Evolutionary conservation across 2,888 invertebrate species (phyloP).

Genomic region (Oxyscelio sp.): DNA sequence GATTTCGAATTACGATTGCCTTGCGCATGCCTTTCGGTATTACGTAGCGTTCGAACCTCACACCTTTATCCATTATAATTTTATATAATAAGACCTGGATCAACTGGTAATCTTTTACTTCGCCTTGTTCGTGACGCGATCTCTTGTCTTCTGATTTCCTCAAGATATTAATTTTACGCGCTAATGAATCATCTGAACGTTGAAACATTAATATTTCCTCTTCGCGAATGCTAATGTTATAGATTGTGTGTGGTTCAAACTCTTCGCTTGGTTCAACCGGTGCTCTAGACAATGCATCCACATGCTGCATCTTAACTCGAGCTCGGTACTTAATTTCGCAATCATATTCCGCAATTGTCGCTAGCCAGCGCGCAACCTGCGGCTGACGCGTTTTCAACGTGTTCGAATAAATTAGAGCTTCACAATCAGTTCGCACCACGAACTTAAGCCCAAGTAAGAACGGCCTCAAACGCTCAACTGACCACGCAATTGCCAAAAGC

Average conservation of each 20-base stretch:
- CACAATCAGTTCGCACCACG: conserved; percentile 73
- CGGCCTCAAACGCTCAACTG: too few relatives aligned
- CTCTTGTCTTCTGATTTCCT: conserved; percentile 1
- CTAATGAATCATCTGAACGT: conserved; percentile 11
- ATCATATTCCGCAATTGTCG: too few relatives aligned
- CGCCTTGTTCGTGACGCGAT: conserved; percentile 12
- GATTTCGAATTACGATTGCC: conserved; percentile 39
- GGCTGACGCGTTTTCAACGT: conserved; percentile 76
- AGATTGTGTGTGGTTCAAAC: conserved; percentile 9
- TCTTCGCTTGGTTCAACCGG: too few relatives aligned
- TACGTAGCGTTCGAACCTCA: too few relatives aligned
- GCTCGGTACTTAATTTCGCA: too few relatives aligned
- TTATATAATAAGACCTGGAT: conserved; percentile 55
- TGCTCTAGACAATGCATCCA: too few relatives aligned
- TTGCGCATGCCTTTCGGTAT: conserved; percentile 44
- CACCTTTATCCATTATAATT: too few relatives aligned
- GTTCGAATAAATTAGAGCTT: conserved; percentile 77
- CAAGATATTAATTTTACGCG: conserved; percentile 22
- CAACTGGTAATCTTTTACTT: conserved; percentile 28
- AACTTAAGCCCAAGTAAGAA: too few relatives aligned
- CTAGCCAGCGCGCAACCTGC: conserved; percentile 67
- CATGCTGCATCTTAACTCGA: too few relatives aligned
- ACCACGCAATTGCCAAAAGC: too few relatives aligned
- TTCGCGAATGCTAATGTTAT: conserved; percentile 3
- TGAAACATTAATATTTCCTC: conserved; percentile 35